Evolutionary conservation across 2,888 invertebrate species (phyloP), one percentile per base, ranked within the genome.

Genomic region (Xestia sexstrigata): DNA sequence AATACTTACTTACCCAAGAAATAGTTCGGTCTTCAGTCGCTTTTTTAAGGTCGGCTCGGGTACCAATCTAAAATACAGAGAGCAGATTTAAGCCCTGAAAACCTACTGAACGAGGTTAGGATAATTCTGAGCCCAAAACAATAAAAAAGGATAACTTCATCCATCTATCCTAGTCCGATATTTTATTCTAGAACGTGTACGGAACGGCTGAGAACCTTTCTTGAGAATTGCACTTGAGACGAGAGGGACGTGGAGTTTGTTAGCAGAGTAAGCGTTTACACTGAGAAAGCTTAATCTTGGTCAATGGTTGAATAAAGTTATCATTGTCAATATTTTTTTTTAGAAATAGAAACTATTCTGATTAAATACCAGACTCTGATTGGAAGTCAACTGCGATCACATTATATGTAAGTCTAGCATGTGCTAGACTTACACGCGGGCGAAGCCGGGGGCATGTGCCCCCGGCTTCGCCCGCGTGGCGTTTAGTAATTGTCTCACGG

Each of bases 91-190:
- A 74, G 63, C 73, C 70, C 73, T 70, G 63, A 62, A 81, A 77
- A 68, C 63, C 67, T 60, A 70, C 52, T 55, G 68, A 74, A 81
- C 72, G 66, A 70, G 63, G 67, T 78, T 81, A 73, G 66, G 72
- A 74, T 74, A 72, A 74, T 83, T 83, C 70, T 26, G 70, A 69
- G 13, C 81, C 83, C 78, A 72, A 83, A 83, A 78, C 81, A 81
- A 81, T 83, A 83, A 81, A 83, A 82, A 83, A 78, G 66, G 70
- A 83, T 83, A 81, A 83, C 78, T 83, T 81, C 26, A 83, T 81
- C 39, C 35, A 20, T 62, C 9, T 30, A 58, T 70, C 23, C 52
- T 58, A 63, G 62, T 70, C 62, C 23, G 71, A 77, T 63, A 83
- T 76, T 83, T 78, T 83, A 79, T 76, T 82, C 70, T 82, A 82